Evolutionary conservation across 2,888 invertebrate species (phyloP).

Genomic region (Drosophila anomelani): DNA sequence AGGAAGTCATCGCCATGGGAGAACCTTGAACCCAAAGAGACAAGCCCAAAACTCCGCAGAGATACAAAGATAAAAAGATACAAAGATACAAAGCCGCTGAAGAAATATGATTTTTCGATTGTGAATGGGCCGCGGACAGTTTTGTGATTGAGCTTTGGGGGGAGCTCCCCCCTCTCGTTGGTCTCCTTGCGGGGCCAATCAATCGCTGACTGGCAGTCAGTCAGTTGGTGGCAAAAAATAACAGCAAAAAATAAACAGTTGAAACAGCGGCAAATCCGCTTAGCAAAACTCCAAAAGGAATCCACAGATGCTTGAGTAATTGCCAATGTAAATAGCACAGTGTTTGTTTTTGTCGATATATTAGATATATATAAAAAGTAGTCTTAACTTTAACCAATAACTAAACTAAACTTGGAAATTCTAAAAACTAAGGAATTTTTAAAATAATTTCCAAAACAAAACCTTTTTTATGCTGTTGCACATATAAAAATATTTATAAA

Average conservation of each 20-base stretch:
- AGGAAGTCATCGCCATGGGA: slow-evolving; percentile 64
- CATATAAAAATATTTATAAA: neutral
- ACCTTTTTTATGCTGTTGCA: neutral
- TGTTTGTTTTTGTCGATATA: neutral
- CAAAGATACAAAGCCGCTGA: slow-evolving; percentile 42
- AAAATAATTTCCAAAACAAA: neutral
- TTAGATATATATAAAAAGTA: no score
- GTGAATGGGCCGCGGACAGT: slow-evolving; percentile 69
- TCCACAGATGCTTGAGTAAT: slow-evolving; percentile 28
- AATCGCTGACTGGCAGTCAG: slow-evolving; percentile 30
- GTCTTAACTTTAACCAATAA: no score
- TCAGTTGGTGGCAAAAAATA: slow-evolving; percentile 32
- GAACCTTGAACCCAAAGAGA: slow-evolving; percentile 67
- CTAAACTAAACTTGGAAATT: no score
- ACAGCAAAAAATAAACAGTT: slow-evolving; percentile 21
- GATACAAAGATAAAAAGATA: slow-evolving; percentile 12
- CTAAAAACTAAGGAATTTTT: no score
- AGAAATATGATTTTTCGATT: slow-evolving; percentile 57
- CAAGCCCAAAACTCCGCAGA: slow-evolving; percentile 10
- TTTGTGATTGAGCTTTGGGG: slow-evolving; percentile 55
- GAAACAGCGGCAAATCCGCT: slow-evolving; percentile 50
- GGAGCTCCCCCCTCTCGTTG: slow-evolving; percentile 13
- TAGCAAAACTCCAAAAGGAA: slow-evolving; percentile 31
- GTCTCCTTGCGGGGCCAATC: slow-evolving; percentile 31
- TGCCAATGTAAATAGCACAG: slow-evolving; percentile 22